Percentiles rank a stretch among this genome's conserved stretches.
Evolutionary conservation across 2,888 invertebrate genomes (phyloP).

Genomic region (Napeogenes inachia): DNA sequence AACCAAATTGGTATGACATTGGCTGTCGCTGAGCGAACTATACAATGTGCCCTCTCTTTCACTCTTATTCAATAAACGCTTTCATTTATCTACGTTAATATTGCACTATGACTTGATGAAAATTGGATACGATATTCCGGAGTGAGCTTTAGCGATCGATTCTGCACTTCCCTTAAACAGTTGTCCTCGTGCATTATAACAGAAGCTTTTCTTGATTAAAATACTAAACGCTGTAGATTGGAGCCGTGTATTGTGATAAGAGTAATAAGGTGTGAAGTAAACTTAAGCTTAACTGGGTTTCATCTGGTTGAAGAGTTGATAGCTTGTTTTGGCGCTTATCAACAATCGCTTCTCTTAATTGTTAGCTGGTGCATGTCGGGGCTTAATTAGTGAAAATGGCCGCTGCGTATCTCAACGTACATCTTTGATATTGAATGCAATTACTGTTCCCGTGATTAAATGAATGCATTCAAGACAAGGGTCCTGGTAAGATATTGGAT

Average conservation of each 20-base stretch:
- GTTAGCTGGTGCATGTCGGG: slow-evolving; percentile 66
- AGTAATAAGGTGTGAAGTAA: slow-evolving; percentile 66
- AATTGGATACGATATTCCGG: slow-evolving; percentile 29
- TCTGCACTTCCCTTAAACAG: slow-evolving; percentile 21
- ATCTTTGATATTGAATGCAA: slow-evolving; percentile 76
- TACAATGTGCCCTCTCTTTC: slow-evolving; percentile 16
- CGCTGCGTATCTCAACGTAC: slow-evolving; percentile 57
- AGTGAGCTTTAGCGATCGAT: slow-evolving; percentile 29
- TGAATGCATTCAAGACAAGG: slow-evolving; percentile 41
- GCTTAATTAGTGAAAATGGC: slow-evolving; percentile 75
- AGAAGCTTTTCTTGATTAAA: slow-evolving; percentile 28
- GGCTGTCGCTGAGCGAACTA: slow-evolving; percentile 16
- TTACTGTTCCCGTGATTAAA: slow-evolving; percentile 71
- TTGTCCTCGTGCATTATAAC: slow-evolving; percentile 18
- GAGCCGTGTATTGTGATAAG: slow-evolving; percentile 26
- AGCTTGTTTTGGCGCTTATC: slow-evolving; percentile 62
- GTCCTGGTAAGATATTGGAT: slow-evolving; percentile 28
- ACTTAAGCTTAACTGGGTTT: slow-evolving; percentile 48
- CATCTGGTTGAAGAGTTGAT: slow-evolving; percentile 58
- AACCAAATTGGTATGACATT: slow-evolving; percentile 40
- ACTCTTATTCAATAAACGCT: slow-evolving; percentile 22
- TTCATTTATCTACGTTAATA: slow-evolving; percentile 30
- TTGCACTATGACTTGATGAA: slow-evolving; percentile 29
- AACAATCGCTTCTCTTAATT: slow-evolving; percentile 71
- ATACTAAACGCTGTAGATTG: slow-evolving; percentile 27